Percentiles rank a stretch among this genome's conserved stretches.
phyloP scores from a whole-genome alignment of 2,888 invertebrate species.

The Trachelus iudaicus region DNA sequence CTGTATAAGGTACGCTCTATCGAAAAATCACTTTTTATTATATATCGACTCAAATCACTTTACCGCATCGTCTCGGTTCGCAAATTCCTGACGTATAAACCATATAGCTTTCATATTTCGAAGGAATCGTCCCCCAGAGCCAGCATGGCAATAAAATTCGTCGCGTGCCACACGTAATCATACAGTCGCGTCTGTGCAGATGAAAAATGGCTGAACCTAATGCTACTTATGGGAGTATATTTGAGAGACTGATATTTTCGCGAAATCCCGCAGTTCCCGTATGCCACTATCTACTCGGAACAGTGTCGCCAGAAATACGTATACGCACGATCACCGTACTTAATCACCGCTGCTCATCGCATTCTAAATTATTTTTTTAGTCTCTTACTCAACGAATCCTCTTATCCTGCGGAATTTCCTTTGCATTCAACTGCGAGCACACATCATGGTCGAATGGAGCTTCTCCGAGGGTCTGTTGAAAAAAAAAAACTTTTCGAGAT shows the following conservation, averaged over 20 bases:
- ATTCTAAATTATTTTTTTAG: background rate
- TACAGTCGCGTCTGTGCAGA: slow-evolving; percentile 11
- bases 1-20: background rate
- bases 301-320: background rate
- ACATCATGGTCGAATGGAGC: no score
- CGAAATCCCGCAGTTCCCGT: background rate
- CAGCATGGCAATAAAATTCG: slow-evolving; percentile 19
- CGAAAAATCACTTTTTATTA: background rate
- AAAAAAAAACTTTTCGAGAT: background rate
- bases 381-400: background rate
- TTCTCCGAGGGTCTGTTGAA: background rate
- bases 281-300: background rate
- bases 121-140: slow-evolving; percentile 11
- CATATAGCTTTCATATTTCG: slow-evolving; percentile 21
- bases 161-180: slow-evolving; percentile 5
- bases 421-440: background rate
- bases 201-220: slow-evolving; percentile 2
- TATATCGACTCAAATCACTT: slow-evolving; percentile 23
- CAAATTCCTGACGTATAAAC: background rate
- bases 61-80: slow-evolving; percentile 18
- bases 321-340: background rate
- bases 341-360: background rate
- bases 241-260: background rate
- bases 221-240: slow-evolving; percentile 1
- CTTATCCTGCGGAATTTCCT: background rate